A percentile compares a stretch with the other conserved stretches of the same genome.
These are phyloP conservation scores for Tyria jacobaeae DNA, from an alignment of 2,888 invertebrate species.

Conservation along the genomic window DNA sequence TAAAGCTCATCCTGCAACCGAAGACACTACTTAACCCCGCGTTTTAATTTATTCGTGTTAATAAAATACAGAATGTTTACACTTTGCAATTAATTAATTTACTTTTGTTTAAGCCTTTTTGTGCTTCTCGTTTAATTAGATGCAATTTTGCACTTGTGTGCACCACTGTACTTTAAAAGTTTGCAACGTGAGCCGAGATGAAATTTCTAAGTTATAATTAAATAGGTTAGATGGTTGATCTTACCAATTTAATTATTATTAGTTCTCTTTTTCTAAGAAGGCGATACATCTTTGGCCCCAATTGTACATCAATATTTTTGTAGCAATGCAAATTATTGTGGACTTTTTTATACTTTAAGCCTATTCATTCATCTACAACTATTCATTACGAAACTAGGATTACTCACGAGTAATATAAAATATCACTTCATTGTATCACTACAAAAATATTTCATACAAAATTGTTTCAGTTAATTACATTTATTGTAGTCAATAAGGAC, in stretches of 20 bases:
- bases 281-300: slow-evolving; percentile 12
- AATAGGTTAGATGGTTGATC: too few species aligned
- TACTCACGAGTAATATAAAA: slow-evolving; percentile 5
- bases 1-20: not conserved
- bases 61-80: not conserved
- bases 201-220: too few species aligned
- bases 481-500: not conserved
- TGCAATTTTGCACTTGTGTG: not conserved
- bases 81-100: not conserved
- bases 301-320: slow-evolving; percentile 16
- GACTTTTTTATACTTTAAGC: not conserved
- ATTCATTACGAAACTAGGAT: not conserved
- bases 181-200: not conserved
- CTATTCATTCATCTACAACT: not conserved
- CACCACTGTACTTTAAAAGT: not conserved
- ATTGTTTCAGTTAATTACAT: too few species aligned
- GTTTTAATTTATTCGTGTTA: not conserved
- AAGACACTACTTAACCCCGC: not conserved
- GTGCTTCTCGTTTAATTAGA: too few species aligned
- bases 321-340: slow-evolving; percentile 8
- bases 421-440: slow-evolving; percentile 12
- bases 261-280: not conserved
- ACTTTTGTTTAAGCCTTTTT: not conserved
- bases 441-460: slow-evolving; percentile 19
- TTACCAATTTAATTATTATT: too few species aligned